Evolutionary conservation across 1,140 invertebrate genomes (phyloP), one percentile per base, ranked within the genome.

Genomic region (Neodiprion lecontei): DNA sequence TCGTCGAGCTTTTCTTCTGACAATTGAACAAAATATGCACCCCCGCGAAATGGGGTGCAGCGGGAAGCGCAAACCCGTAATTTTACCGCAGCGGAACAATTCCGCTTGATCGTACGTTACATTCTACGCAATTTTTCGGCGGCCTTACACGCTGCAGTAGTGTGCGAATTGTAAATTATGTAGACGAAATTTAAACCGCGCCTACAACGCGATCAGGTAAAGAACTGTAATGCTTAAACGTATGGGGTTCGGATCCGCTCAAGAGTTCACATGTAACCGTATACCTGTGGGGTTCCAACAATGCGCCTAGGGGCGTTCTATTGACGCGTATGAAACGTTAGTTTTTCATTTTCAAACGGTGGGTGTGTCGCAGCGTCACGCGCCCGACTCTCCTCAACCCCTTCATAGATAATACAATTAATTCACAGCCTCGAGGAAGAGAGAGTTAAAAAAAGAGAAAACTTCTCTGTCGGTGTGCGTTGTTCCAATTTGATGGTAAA

Each of bases 11-110:
- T 61, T 61, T 61, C 3, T 61, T 61, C 53, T 61, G 11, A 14
- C 53, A 61, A 61, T 61, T 61, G n/a, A 17, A 17, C 53, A 61
- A 61, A 61, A 61, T 61, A 61, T 61, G 53, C 53, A 61, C 53
- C 53, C 53, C 53, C 11, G 4, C 11, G n/a, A 61, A 61, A 14
- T 61, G 11, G 11, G 11, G n/a, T 17, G 11, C 53, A 14, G 53
- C 2, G 53, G 11, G 4, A 61, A 9, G n/a, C 53, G 53, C 53
- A 61, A 61, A 61, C 53, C 53, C 53, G n/a, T 61, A 12, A 61
- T 61, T 61, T 61, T 61, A 61, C 11, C 53, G 28, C 28, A 40
- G 28, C 11, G 53, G 53, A 61, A 61, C 53, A 61, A 12, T 61
- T 61, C n/a, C 8, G 11, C n/a, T 61, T 61, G 53, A 12, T 61